phyloP scores from a whole-genome alignment of 2,797 vertebrate species.

The Cyclura pinguis region DNA sequence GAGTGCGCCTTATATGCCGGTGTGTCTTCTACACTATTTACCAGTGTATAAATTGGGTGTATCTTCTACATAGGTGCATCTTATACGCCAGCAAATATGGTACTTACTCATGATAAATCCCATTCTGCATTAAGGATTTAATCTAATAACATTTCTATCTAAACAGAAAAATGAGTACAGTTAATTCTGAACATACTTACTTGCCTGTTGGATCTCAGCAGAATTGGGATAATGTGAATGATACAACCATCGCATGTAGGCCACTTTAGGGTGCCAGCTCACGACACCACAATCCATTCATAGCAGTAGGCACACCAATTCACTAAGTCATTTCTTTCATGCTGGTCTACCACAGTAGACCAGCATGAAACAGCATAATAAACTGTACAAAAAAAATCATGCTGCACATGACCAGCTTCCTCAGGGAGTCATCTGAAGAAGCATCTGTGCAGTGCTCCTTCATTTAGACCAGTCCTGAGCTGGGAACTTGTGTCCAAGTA shows the following conservation, averaged over 20 bases:
- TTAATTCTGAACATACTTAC: background rate
- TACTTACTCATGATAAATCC: background rate
- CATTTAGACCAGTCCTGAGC: no score
- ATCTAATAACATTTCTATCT: background rate
- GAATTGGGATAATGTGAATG: background rate
- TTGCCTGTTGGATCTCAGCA: background rate
- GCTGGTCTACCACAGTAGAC: background rate
- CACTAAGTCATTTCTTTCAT: background rate
- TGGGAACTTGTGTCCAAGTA: no score
- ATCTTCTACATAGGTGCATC: no score
- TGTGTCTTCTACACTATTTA: no score
- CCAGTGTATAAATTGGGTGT: no score
- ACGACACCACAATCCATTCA: background rate
- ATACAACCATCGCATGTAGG: background rate
- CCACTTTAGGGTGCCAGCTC: background rate
- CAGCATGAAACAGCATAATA: background rate
- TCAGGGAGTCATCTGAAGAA: background rate
- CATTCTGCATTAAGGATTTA: background rate
- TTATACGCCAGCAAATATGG: no score
- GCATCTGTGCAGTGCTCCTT: background rate
- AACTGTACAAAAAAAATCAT: background rate
- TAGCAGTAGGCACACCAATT: background rate
- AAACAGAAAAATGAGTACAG: background rate
- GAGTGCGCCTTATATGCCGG: no score
- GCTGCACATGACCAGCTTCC: background rate